Base-by-base conservation (phyloP, 2,888 invertebrate species). In the Drosophila colorata region DNA sequence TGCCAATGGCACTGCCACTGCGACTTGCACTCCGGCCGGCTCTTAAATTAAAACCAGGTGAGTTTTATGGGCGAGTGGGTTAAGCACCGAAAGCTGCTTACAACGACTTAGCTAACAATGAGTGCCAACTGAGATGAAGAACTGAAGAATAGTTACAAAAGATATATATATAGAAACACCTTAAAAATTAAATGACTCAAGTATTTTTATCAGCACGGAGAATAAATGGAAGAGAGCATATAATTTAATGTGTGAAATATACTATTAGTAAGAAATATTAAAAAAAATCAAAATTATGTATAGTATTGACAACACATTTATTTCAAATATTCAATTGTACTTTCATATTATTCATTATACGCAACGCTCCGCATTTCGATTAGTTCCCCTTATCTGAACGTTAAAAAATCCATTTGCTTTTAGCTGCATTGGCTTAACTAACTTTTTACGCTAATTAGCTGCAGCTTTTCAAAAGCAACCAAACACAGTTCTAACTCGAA, bases 21-120 rank as follows among this genome's bases (percentile, higher is more conserved):
- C 38, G 25, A 37, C 38, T 33, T 44, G 11, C 47, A 56, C 33
- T 61, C 13, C 7, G 8, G 18, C 44, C 13, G 35, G 49, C 28
- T 41, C 13, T 60, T 35, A 57, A 57, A 58, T 57, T 16, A 58
- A 61, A 66, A 61, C 47, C 60, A 47, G 38, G 18, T 60, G 43
- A 25, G n/a, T 61, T 70, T 58, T 60, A 74, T 66, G 53, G 38
- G 40, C 41, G 35, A 65, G 57, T 20, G 57, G 43, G 43, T 66
- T 69, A 20, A 65, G 52, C 25, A 48, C 52, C 37, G 9, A 35
- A 58, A 44, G 33, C 48, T 20, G 49, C 43, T 57, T 25, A 53
- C 40, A 46, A 18, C 35, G 25, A 8, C 18, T 55, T 16, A 37
- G 16, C 16, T 0, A 35, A 37, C 25, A 46, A 37, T 52, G 3